Conservation (phyloP, 2,888 invertebrate genomes). For the Liopterus haemorrhoidalis region DNA sequence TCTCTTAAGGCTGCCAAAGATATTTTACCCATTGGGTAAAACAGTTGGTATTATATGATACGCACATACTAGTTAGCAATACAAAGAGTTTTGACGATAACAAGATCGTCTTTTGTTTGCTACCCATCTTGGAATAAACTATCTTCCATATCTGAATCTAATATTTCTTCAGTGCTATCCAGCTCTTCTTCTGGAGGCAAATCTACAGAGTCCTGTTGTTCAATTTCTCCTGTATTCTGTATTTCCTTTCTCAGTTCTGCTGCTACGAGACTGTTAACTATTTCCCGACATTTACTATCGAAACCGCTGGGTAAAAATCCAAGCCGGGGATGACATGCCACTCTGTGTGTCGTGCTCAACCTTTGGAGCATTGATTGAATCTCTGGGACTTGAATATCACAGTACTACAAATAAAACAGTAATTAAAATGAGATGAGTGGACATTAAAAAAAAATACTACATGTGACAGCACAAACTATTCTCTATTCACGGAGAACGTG, state of each 20-base stretch:
- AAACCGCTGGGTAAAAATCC: conserved; percentile 75
- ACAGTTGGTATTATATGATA: too few relatives aligned
- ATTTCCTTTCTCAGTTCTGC: conserved; percentile 45
- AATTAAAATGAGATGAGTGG: too few relatives aligned
- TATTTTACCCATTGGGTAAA: too few relatives aligned
- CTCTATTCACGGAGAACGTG: too few relatives aligned
- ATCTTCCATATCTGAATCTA: conserved; percentile 19
- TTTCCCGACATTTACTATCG: conserved; percentile 64
- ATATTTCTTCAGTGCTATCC: conserved; percentile 8
- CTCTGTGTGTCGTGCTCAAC: too few relatives aligned
- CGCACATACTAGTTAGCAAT: too few relatives aligned
- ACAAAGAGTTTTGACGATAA: too few relatives aligned
- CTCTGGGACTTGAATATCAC: conserved; percentile 73
- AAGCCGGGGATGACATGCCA: conserved; percentile 62
- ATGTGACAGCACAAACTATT: too few relatives aligned
- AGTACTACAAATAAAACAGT: conserved; percentile 52
- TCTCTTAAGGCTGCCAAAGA: too few relatives aligned
- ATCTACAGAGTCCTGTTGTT: conserved; percentile 25
- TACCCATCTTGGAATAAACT: neutral
- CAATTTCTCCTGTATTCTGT: conserved; percentile 22
- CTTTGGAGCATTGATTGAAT: conserved; percentile 69
- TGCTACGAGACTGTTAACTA: conserved; percentile 61
- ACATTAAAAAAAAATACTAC: too few relatives aligned
- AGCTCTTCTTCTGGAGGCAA: conserved; percentile 21
- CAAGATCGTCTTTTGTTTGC: too few relatives aligned